Conservation (phyloP, 2,888 invertebrate species). For the Corbicula japonica region DNA sequence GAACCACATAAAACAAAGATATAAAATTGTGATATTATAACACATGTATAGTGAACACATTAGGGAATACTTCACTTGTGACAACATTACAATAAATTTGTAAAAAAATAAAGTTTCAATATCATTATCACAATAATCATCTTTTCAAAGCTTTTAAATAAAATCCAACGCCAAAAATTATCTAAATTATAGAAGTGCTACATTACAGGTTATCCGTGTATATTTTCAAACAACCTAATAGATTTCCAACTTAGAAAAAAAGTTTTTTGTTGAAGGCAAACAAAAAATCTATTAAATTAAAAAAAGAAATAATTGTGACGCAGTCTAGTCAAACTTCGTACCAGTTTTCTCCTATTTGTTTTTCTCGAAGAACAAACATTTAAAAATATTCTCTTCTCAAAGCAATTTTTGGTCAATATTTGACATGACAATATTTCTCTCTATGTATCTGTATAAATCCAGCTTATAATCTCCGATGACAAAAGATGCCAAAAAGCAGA, state of each 20-base stretch:
- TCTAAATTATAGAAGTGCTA: too few species aligned
- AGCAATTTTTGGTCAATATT: constrained; percentile 60
- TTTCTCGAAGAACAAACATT: constrained; percentile 42
- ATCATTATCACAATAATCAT: neutral
- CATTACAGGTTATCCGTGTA: too few species aligned
- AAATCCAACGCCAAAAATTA: constrained; percentile 1
- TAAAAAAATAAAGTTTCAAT: constrained; percentile 1
- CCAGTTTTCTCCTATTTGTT: constrained; percentile 48
- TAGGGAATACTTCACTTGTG: neutral
- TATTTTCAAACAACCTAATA: too few species aligned
- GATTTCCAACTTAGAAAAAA: too few species aligned
- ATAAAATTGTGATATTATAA: constrained; percentile 1
- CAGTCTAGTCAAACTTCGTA: constrained; percentile 21
- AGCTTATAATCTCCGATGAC: constrained; percentile 9
- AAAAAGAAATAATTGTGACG: constrained; percentile 16
- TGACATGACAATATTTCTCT: constrained; percentile 41
- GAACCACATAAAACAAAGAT: constrained; percentile 19
- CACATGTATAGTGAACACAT: constrained; percentile 4
- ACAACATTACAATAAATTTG: neutral
- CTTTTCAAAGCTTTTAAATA: neutral
- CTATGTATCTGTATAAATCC: constrained; percentile 53
- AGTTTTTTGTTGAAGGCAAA: too few species aligned
- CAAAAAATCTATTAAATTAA: constrained; percentile 24
- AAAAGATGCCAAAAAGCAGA: constrained; percentile 34
- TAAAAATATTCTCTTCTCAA: constrained; percentile 37